Conservation (phyloP, 2,888 invertebrate species). For the Pachliopta kotzebuea region DNA sequence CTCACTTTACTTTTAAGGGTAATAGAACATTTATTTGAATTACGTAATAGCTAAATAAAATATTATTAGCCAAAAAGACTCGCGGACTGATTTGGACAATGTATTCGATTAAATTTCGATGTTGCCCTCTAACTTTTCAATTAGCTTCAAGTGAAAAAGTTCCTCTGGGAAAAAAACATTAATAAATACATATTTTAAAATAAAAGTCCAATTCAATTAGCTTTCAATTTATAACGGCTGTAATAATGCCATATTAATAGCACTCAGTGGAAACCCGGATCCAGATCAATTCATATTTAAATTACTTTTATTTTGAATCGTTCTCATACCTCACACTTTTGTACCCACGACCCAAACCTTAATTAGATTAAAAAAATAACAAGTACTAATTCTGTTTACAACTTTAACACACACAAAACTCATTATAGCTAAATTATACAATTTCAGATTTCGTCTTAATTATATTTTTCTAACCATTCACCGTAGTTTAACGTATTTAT, state of each 20-base stretch:
- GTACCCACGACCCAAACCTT: background rate
- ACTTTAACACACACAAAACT: background rate
- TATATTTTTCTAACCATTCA: background rate
- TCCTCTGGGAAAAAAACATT: background rate
- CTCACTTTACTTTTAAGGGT: too few relatives aligned
- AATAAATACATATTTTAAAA: background rate
- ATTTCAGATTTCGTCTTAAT: background rate
- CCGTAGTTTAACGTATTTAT: too few relatives aligned
- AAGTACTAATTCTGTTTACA: background rate
- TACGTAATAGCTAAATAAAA: too few relatives aligned
- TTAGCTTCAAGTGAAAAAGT: too few relatives aligned
- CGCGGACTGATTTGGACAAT: too few relatives aligned
- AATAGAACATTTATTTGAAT: too few relatives aligned
- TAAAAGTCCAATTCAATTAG: background rate
- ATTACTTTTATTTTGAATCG: constrained; percentile 5
- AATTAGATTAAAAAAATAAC: background rate
- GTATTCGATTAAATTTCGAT: too few relatives aligned
- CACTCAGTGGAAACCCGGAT: background rate
- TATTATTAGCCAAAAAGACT: too few relatives aligned
- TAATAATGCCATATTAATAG: constrained; percentile 2
- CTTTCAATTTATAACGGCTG: background rate
- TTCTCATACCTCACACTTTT: background rate
- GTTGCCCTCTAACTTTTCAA: too few relatives aligned
- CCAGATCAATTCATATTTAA: background rate
- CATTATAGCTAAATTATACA: background rate